A percentile compares a stretch with the other conserved stretches of the same genome.
phyloP scores from a whole-genome alignment of 2,113 vertebrate genomes.

The Clarias magur region DNA sequence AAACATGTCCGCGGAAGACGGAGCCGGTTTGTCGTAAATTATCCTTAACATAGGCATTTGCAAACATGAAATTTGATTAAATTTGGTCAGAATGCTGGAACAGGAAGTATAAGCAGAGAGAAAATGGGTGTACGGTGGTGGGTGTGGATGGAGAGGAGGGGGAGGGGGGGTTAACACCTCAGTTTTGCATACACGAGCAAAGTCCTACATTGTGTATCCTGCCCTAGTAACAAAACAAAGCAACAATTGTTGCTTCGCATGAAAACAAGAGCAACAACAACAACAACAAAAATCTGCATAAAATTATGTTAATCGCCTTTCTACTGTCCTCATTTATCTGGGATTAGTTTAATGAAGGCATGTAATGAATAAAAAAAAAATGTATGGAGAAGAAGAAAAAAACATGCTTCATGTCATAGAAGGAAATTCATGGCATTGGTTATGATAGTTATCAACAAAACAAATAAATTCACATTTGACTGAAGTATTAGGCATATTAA shows the following conservation, averaged over 20 bases:
- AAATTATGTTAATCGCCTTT: slow-evolving; percentile 78
- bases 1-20: slow-evolving; percentile 71
- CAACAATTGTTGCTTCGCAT: slow-evolving; percentile 28
- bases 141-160: slow-evolving; percentile 46
- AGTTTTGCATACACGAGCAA: slow-evolving; percentile 70
- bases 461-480: background rate
- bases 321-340: slow-evolving; percentile 73
- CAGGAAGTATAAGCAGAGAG: slow-evolving; percentile 18
- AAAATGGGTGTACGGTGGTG: slow-evolving; percentile 38
- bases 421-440: background rate
- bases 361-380: slow-evolving; percentile 47
- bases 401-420: background rate
- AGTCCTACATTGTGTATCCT: slow-evolving; percentile 70
- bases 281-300: slow-evolving; percentile 68
- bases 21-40: slow-evolving; percentile 80
- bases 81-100: slow-evolving; percentile 25
- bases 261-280: slow-evolving; percentile 48
- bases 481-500: background rate
- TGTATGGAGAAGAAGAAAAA: slow-evolving; percentile 55
- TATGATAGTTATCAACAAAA: background rate
- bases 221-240: slow-evolving; percentile 33
- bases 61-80: slow-evolving; percentile 58
- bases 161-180: slow-evolving; percentile 69
- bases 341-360: background rate
- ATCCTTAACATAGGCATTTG: slow-evolving; percentile 74